Base-by-base conservation (phyloP, 2,113 vertebrate species). In the Conger conger region DNA sequence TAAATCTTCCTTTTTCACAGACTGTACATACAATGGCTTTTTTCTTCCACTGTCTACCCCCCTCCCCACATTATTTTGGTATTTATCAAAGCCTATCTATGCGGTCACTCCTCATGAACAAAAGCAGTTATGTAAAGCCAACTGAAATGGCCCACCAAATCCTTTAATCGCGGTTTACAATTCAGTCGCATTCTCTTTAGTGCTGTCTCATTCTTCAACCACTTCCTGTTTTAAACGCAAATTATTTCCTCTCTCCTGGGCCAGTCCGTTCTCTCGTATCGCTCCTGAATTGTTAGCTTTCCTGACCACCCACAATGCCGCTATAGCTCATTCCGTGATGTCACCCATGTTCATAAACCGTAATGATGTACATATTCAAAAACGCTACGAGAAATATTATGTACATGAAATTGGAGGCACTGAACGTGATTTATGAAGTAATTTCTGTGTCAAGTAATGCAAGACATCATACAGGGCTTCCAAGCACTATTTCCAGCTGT, bases 11-110 rank as follows among this genome's bases (percentile, higher is more conserved):
- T 20, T 60, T 60, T 80, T 76, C 53, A 82, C 45, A 54, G 57
- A 35, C 79, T 33, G 35, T 60, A 35, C 81, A 54, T 60, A 35
- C 81, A 54, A 57, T 82, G 81, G 33, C 33, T 23, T 53, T 79
- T 81, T 81, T 45, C 38, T 53, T 81, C 79, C 53, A 57, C 37
- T 77, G 27, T 38, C 23, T 35, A 4, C 36, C 30, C 17, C 63
- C n/a, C 68, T 8, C 36, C n/a, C 23, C 54, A 68, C 33, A 30
- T 54, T 85, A 42, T 80, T 80, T 63, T 85, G 50, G 54, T 80
- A 40, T 33, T 9, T 35, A 33, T 80, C 76, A 85, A 85, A 36
- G 38, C 17, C 18, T 57, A 35, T 82, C 50, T 60, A 36, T 35
- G 81, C 57, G 81, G 30, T 38, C 50, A 30, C 7, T 81, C 45